A percentile compares a stretch with the other conserved stretches of the same genome.
phyloP scores from a whole-genome alignment of 2,113 vertebrate species.

The Nymphicus hollandicus region DNA sequence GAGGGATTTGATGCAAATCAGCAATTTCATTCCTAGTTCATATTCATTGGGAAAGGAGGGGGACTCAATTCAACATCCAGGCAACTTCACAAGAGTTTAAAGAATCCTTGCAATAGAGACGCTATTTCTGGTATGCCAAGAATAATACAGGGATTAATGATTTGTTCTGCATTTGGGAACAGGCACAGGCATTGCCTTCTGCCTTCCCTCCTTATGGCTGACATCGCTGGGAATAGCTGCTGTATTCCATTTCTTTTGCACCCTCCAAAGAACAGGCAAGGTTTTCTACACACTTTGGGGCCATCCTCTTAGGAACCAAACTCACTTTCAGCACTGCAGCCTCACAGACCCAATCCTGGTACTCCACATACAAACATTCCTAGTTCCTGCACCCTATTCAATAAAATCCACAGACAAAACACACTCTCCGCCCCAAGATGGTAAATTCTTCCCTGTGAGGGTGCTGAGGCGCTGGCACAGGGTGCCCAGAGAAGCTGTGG shows the following conservation, averaged over 20 bases:
- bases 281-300: not conserved
- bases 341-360: not conserved
- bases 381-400: not conserved
- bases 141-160: not conserved
- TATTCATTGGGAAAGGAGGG: not conserved
- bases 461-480: not conserved
- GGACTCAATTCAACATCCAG: not conserved
- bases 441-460: not conserved
- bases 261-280: not conserved
- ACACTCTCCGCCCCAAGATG: not conserved
- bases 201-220: not conserved
- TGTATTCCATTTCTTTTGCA: fast-evolving
- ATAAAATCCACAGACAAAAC: not conserved
- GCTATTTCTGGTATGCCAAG: not conserved
- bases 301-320: not conserved
- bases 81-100: not conserved
- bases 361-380: not conserved
- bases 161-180: not conserved
- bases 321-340: not conserved
- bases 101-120: not conserved
- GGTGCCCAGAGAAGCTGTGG: not conserved
- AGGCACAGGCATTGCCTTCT: not conserved
- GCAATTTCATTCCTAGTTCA: not conserved
- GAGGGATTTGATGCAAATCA: not conserved
- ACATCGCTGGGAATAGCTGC: not conserved